Evolutionary conservation across 2,888 invertebrate genomes (phyloP).

Genomic region (Archips xylosteana): DNA sequence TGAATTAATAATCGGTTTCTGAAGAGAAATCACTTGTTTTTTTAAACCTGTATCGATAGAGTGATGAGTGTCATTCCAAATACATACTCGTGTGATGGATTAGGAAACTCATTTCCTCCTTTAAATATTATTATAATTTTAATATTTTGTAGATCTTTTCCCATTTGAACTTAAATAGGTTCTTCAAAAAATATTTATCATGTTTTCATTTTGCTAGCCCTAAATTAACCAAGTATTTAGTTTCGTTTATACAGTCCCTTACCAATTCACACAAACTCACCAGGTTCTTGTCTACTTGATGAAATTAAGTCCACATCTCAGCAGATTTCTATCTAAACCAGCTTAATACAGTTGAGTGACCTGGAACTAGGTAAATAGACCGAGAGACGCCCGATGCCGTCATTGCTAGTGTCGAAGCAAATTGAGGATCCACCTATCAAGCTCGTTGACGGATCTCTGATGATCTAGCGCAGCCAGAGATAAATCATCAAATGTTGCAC

Average conservation of each 20-base stretch:
- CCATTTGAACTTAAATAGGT: too few relatives aligned
- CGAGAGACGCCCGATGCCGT: constrained; percentile 67
- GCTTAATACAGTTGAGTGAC: constrained; percentile 61
- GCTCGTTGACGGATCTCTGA: constrained; percentile 71
- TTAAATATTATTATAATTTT: too few relatives aligned
- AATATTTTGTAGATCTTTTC: too few relatives aligned
- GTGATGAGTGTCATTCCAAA: too few relatives aligned
- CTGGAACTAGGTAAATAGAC: constrained; percentile 75
- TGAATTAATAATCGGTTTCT: too few relatives aligned
- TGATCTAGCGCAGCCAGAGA: constrained; percentile 64
- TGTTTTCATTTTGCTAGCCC: too few relatives aligned
- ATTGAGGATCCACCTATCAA: constrained; percentile 80
- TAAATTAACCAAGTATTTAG: too few relatives aligned
- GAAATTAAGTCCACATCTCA: constrained; percentile 14
- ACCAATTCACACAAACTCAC: neutral
- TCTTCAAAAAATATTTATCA: too few relatives aligned
- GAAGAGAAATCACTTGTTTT: too few relatives aligned
- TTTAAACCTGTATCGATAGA: too few relatives aligned
- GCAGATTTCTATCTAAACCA: constrained; percentile 12
- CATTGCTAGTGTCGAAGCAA: constrained; percentile 65
- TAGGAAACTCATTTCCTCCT: too few relatives aligned
- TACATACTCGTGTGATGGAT: too few relatives aligned
- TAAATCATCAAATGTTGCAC: constrained; percentile 56
- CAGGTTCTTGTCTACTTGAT: neutral
- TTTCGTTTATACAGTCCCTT: neutral